These are phyloP conservation scores for Orthosia gothica DNA, from an alignment of 2,888 invertebrate genomes.

Conservation along the genomic window DNA sequence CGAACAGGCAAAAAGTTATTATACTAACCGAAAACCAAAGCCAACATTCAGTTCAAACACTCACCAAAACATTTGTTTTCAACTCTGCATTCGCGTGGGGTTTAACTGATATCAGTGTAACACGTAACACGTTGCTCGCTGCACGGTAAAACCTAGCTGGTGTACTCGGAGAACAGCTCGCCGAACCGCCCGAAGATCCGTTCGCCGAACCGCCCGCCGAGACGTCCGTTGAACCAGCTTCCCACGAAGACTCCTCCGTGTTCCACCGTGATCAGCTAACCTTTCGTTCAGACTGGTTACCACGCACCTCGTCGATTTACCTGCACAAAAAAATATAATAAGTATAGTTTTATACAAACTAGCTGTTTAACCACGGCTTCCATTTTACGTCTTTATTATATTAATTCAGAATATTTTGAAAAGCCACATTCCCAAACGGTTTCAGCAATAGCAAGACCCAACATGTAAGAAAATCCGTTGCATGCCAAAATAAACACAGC, in stretches of 20 bases:
- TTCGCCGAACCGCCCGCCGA: conserved; percentile 18
- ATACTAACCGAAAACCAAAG: not conserved
- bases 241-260: conserved; percentile 7
- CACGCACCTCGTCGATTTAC: conserved; percentile 22
- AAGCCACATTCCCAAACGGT: not conserved
- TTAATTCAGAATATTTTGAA: not conserved
- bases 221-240: conserved; percentile 16
- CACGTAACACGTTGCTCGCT: conserved; percentile 19
- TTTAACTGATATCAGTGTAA: conserved; percentile 16
- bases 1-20: not conserved
- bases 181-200: conserved; percentile 18
- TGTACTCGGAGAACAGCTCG: conserved; percentile 35
- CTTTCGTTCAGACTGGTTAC: conserved; percentile 5
- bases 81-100: conserved; percentile 6
- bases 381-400: too few species aligned
- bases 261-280: conserved; percentile 29
- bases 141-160: not conserved
- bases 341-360: too few species aligned
- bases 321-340: conserved; percentile 14
- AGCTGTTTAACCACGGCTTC: too few species aligned
- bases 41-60: conserved; percentile 1
- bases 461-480: not conserved
- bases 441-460: not conserved
- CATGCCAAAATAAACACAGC: not conserved
- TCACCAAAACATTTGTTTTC: conserved; percentile 21